These are phyloP conservation scores for Eupsilia transversa DNA, from an alignment of 2,888 invertebrate species.

Conservation along the genomic window DNA sequence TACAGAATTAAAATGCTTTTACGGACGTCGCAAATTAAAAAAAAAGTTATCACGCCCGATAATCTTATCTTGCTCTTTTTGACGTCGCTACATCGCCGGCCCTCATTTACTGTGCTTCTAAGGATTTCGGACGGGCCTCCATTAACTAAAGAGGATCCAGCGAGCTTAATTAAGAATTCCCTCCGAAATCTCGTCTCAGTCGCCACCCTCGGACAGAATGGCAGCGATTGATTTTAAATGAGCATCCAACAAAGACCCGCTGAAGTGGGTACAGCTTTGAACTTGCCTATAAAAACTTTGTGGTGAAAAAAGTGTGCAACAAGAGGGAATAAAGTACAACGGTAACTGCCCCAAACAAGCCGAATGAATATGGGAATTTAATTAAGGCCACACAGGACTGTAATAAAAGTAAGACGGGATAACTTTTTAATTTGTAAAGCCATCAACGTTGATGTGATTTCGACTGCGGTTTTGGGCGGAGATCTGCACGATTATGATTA, in stretches of 20 bases:
- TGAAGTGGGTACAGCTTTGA: constrained; percentile 77
- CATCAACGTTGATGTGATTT: constrained; percentile 58
- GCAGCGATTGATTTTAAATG: constrained; percentile 90
- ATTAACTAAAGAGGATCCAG: constrained; percentile 88
- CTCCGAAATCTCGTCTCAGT: constrained; percentile 86
- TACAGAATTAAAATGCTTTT: constrained; percentile 67
- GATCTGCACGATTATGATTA: constrained; percentile 55
- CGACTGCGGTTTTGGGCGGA: constrained; percentile 35
- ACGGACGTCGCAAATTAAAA: constrained; percentile 76
- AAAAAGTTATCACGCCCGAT: constrained; percentile 74
- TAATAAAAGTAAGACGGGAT: constrained; percentile 58
- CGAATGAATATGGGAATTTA: constrained; percentile 67
- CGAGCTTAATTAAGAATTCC: constrained; percentile 89
- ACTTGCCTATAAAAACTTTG: constrained; percentile 82
- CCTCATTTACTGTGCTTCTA: constrained; percentile 83
- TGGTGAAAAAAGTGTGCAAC: constrained; percentile 72
- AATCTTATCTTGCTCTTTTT: constrained; percentile 79
- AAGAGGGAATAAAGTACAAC: constrained; percentile 63
- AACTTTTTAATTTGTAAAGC: constrained; percentile 65
- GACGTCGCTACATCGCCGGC: constrained; percentile 76
- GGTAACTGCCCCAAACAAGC: constrained; percentile 61
- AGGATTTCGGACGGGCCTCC: constrained; percentile 84
- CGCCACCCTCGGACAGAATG: constrained; percentile 82
- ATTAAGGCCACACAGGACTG: constrained; percentile 61
- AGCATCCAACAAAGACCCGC: constrained; percentile 82